Evolutionary conservation across 2,888 invertebrate species (phyloP).

Genomic region (Corbicula japonica): DNA sequence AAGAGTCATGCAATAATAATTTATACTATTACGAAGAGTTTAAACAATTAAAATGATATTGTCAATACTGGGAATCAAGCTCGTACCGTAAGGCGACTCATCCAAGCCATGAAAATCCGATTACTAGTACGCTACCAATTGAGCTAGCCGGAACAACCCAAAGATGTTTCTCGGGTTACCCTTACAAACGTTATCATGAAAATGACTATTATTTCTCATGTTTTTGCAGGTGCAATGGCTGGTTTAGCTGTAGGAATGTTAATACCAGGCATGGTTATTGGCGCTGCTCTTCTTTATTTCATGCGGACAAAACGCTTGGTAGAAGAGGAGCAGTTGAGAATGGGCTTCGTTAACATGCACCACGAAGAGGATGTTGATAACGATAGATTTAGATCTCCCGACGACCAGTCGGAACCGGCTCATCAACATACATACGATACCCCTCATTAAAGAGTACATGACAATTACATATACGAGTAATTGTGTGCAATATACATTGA

Average conservation of each 20-base stretch:
- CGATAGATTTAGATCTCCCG: constrained; percentile 28
- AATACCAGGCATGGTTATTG: constrained; percentile 69
- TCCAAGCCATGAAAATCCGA: no score
- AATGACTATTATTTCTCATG: no score
- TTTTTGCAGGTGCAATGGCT: constrained; percentile 57
- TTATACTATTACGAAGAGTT: no score
- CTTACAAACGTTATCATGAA: no score
- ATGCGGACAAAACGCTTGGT: constrained; percentile 62
- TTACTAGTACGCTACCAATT: no score
- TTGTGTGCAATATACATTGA: not conserved
- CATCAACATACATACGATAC: constrained; percentile 52
- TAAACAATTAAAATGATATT: no score
- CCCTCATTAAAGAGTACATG: constrained; percentile 14
- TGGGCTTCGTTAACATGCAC: constrained; percentile 58
- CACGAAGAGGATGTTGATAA: constrained; percentile 51
- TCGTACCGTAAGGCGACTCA: no score
- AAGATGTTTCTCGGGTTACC: no score
- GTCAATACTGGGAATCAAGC: no score
- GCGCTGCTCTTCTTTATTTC: constrained; percentile 64
- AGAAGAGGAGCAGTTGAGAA: constrained; percentile 58
- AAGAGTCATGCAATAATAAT: no score
- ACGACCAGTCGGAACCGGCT: constrained; percentile 37
- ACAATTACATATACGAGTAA: not conserved
- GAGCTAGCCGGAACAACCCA: no score
- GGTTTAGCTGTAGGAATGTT: constrained; percentile 73